Conservation (phyloP, 2,888 invertebrate genomes). For the Didymodactylos carnosus region DNA sequence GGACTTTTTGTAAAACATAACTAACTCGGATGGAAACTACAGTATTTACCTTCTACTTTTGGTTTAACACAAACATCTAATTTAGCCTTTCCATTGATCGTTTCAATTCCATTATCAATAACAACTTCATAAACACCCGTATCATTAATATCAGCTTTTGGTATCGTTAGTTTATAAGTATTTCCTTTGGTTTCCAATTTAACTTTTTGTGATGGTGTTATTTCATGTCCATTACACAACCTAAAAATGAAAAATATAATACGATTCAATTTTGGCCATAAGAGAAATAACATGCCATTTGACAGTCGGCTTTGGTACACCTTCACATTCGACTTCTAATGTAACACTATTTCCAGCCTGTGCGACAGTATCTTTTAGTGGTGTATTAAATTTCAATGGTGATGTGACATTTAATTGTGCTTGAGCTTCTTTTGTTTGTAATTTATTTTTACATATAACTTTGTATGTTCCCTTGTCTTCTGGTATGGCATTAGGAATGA, state of each 20-base stretch:
- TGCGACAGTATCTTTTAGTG: neutral
- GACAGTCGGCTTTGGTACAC: slow-evolving; percentile 10
- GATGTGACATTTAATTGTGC: neutral
- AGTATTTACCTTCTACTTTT: slow-evolving; percentile 20
- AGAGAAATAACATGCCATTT: slow-evolving; percentile 14
- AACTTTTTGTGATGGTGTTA: neutral
- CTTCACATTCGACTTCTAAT: slow-evolving; percentile 8
- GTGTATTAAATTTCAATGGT: neutral
- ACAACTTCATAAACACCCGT: slow-evolving; percentile 6
- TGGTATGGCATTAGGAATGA: neutral
- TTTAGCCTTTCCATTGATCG: slow-evolving; percentile 30
- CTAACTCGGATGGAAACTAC: neutral
- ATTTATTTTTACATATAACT: neutral
- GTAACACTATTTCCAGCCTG: neutral
- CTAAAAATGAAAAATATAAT: neutral
- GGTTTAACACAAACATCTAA: slow-evolving; percentile 23
- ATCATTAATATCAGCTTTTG: slow-evolving; percentile 2
- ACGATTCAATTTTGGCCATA: neutral
- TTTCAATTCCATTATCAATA: slow-evolving; percentile 25
- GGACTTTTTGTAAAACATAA: neutral
- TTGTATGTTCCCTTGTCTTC: slow-evolving; percentile 4
- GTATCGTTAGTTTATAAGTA: neutral
- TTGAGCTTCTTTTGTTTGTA: neutral
- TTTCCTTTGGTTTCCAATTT: neutral
- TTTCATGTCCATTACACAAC: neutral